Conservation (phyloP, 2,797 vertebrate genomes). For the Lepus townsendii region DNA sequence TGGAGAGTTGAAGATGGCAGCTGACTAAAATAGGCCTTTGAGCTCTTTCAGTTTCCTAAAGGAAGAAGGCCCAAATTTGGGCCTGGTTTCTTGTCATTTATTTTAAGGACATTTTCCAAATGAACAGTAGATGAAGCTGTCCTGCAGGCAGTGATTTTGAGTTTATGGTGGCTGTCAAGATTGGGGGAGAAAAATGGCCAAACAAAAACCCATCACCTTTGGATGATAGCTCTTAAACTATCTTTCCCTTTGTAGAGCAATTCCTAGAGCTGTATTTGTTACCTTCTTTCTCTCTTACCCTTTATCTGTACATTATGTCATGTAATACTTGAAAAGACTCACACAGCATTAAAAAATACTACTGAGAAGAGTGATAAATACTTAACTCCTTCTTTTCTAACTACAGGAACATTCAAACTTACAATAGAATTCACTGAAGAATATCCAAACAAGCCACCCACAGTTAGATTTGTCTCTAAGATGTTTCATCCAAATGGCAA, state of each 20-base stretch:
- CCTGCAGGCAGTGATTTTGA: slow-evolving; percentile 53
- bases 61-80: slow-evolving; percentile 36
- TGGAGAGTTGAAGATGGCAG: slow-evolving; percentile 54
- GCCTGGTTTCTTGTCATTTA: slow-evolving; percentile 53
- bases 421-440: slow-evolving; percentile 99
- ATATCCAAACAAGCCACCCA: slow-evolving; percentile 99
- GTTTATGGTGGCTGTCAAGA: slow-evolving; percentile 53
- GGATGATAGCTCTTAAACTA: neutral
- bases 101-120: slow-evolving; percentile 60
- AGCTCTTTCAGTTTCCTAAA: slow-evolving; percentile 55
- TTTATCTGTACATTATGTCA: slow-evolving; percentile 42
- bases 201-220: slow-evolving; percentile 28
- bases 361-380: slow-evolving; percentile 47
- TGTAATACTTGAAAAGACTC: slow-evolving; percentile 49
- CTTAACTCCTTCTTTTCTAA: slow-evolving; percentile 72
- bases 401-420: slow-evolving; percentile 98
- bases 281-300: slow-evolving; percentile 30
- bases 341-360: slow-evolving; percentile 58
- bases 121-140: slow-evolving; percentile 44
- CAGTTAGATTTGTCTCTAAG: slow-evolving; percentile 99
- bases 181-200: slow-evolving; percentile 57
- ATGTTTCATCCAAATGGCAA: slow-evolving; percentile 99
- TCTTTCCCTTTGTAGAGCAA: slow-evolving; percentile 47
- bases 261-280: slow-evolving; percentile 38
- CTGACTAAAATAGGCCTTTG: slow-evolving; percentile 47